Conservation (phyloP, 2,797 vertebrate genomes). For the Crenuchus spilurus region DNA sequence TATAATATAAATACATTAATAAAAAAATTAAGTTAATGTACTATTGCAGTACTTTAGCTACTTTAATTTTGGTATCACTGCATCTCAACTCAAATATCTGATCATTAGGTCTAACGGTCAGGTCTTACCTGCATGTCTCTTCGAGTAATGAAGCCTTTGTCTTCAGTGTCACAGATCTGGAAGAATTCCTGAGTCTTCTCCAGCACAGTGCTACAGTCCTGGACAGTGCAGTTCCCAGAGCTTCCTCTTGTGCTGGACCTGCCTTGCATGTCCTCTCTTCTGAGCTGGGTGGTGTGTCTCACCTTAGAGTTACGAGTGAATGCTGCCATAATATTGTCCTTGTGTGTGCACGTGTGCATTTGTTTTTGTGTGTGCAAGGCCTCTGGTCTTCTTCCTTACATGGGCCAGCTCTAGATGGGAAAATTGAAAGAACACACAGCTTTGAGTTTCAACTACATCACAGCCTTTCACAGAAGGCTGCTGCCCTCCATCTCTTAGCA, state of each 20-base stretch:
- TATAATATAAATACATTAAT: no score
- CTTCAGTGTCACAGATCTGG: constrained; percentile 89
- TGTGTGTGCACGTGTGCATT: constrained; percentile 1
- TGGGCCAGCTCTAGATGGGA: constrained; percentile 57
- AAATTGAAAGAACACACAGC: constrained; percentile 55
- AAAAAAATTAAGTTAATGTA: no score
- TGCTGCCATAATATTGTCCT: constrained; percentile 68
- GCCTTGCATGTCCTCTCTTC: constrained; percentile 41
- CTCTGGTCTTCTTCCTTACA: constrained; percentile 57
- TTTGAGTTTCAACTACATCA: constrained; percentile 69
- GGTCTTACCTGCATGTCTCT: constrained; percentile 89
- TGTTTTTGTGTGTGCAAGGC: constrained; percentile 6
- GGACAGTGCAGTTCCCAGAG: constrained; percentile 37
- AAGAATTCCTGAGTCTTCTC: constrained; percentile 90
- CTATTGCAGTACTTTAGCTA: no score
- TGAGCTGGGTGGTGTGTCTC: constrained; percentile 1
- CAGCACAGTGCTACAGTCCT: constrained; percentile 69
- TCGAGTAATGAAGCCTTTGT: constrained; percentile 88
- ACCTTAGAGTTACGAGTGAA: constrained; percentile 50
- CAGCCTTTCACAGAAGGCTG: constrained; percentile 62
- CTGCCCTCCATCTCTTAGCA: constrained; percentile 79
- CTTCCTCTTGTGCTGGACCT: constrained; percentile 34
- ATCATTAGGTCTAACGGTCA: neutral
- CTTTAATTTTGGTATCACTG: no score
- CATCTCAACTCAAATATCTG: neutral